These are phyloP conservation scores for Tragelaphus buxtoni DNA, from an alignment of 2,113 vertebrate species.

Conservation along the genomic window DNA sequence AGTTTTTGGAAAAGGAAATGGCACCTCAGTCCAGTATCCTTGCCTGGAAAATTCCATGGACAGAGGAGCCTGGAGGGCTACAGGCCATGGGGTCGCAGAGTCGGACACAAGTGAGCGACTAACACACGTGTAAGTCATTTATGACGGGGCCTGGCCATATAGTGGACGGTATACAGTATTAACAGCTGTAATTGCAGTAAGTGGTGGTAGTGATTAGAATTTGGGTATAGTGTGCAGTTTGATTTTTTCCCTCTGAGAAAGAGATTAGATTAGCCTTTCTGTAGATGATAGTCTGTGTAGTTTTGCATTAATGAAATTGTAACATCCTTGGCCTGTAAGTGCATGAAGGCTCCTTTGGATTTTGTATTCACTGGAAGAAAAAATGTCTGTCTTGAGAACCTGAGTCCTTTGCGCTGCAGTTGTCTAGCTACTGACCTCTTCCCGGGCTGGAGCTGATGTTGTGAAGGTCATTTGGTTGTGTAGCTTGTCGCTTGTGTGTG, in stretches of 20 bases:
- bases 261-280: not conserved
- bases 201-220: not conserved
- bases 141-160: not conserved
- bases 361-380: not conserved
- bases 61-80: not conserved
- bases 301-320: not conserved
- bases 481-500: not conserved
- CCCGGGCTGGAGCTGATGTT: not conserved
- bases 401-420: not conserved
- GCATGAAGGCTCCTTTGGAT: not conserved
- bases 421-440: not conserved
- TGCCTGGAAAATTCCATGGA: not conserved
- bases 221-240: not conserved
- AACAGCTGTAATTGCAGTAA: not conserved
- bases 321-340: not conserved
- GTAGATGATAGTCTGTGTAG: not conserved
- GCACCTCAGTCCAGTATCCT: not conserved
- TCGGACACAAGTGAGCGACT: rapidly evolving
- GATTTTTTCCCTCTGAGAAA: slow-evolving; percentile 3
- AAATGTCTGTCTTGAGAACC: slow-evolving; percentile 38
- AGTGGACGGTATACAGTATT: no score
- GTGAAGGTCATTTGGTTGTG: not conserved
- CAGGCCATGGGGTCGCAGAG: not conserved
- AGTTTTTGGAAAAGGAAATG: not conserved
- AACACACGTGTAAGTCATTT: not conserved